Base-by-base conservation (phyloP, 2,888 invertebrate genomes). In the Eristalis pertinax region DNA sequence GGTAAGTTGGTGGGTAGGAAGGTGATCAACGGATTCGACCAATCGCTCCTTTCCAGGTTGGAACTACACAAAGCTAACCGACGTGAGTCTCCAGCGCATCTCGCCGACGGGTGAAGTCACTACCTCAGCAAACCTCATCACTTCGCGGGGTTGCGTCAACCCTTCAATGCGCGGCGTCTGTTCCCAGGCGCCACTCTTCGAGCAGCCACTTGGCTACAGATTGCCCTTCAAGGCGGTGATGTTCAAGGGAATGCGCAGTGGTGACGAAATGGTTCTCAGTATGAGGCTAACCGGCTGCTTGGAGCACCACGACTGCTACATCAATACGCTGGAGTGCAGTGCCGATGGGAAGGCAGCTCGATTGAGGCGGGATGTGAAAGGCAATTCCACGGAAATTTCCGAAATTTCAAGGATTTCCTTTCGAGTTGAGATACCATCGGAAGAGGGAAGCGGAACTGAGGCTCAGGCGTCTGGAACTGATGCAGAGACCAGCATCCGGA, bases 171-270 rank as follows among this genome's bases (percentile, higher is more conserved):
- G 92, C 56, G 91, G 91, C 56, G 91, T 94, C 5, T 94, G 94
- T 83, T 92, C 94, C 0, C 92, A 92, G 77, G 91, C 93, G 24
- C 94, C 94, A 5, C 90, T 91, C 26, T 92, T 93, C 70, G 93
- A 93, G 58, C 90, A 91, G 15, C 94, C 94, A 0, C 89, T 94
- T 43, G 92, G 93, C 0, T 93, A 94, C 76, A 91, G 93, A 2
- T 88, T 94, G 32, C 91, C 92, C 62, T 94, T 94, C 87, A 93
- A 94, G 69, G 94, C 95, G 0, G 94, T 95, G 60, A 94, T 95
- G 93, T 95, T 95, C 89, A 94, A 95, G 83, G 95, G 94, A 15
- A 94, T 95, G 93, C 92, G 92, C 24, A 94, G 94, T 89, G 94
- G 94, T 1, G 95, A 95, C 77, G 94, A 94, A 89, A 93, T 95